Evolutionary conservation across 2,797 vertebrate species (phyloP).

Genomic region (Poeciliopsis turneri): DNA sequence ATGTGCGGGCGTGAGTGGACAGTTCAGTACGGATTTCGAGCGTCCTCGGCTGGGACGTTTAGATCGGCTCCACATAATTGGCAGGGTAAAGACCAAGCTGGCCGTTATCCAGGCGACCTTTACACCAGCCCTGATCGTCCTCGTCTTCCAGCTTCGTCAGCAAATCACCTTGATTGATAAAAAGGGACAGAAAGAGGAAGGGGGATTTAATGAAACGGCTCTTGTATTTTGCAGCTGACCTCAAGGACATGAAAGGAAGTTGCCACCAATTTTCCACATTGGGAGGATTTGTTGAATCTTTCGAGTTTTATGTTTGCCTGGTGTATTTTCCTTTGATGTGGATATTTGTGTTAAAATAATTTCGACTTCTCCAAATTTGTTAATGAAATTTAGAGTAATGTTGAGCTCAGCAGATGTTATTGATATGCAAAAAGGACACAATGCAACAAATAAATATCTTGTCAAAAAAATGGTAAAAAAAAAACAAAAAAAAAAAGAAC

Average conservation of each 20-base stretch:
- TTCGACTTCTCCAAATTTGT: not conserved
- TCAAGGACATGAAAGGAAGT: slow-evolving; percentile 6
- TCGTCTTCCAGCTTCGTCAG: slow-evolving; percentile 96
- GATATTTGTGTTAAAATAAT: not conserved
- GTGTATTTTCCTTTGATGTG: not conserved
- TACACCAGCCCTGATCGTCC: slow-evolving; percentile 98
- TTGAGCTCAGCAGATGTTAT: not conserved
- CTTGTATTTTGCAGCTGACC: not conserved
- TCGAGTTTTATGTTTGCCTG: not conserved
- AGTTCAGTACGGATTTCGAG: slow-evolving; percentile 83
- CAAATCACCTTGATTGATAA: slow-evolving; percentile 85
- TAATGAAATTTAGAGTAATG: not conserved
- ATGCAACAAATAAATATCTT: not conserved
- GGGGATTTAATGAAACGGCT: slow-evolving; percentile 10
- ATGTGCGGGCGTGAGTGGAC: slow-evolving; percentile 81
- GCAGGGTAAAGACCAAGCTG: slow-evolving; percentile 94
- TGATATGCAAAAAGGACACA: not conserved
- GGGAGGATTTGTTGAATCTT: not conserved
- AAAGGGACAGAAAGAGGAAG: slow-evolving; percentile 22
- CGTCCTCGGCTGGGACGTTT: slow-evolving; percentile 52
- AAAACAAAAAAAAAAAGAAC: not conserved
- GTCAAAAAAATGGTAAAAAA: too few species aligned
- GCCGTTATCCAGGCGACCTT: slow-evolving; percentile 92
- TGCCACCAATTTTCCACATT: not conserved
- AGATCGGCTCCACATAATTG: slow-evolving; percentile 94